These are phyloP conservation scores for Sebastes vulpes DNA, from an alignment of 2,797 vertebrate genomes.

Conservation along the genomic window DNA sequence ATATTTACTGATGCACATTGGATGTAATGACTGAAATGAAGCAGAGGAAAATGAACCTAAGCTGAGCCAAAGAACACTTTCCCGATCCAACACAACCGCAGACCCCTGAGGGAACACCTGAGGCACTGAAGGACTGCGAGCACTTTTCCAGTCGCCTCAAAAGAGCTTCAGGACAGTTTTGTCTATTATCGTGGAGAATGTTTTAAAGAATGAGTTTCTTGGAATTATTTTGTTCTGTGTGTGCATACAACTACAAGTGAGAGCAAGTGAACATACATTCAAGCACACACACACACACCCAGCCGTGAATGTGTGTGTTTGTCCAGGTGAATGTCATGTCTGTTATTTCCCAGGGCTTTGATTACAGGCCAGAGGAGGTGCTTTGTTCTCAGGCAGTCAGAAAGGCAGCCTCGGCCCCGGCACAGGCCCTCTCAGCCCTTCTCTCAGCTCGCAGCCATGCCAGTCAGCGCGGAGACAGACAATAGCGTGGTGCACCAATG, in stretches of 20 bases:
- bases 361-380: conserved; percentile 83
- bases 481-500: conserved; percentile 62
- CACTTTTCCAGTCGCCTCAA: conserved; percentile 37
- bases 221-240: background rate
- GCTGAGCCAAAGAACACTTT: conserved; percentile 60
- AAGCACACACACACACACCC: conserved; percentile 18
- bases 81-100: conserved; percentile 45
- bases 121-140: conserved; percentile 48
- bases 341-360: conserved; percentile 85
- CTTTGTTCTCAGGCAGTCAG: conserved; percentile 82
- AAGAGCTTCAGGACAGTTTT: conserved; percentile 20
- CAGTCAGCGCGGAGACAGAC: conserved; percentile 68
- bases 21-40: too few relatives aligned
- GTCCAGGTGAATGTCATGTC: conserved; percentile 77
- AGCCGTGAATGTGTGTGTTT: conserved; percentile 54
- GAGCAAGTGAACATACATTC: conserved; percentile 28
- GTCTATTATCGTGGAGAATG: conserved; percentile 7
- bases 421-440: conserved; percentile 57
- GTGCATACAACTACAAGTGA: conserved; percentile 29
- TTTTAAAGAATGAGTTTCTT: conserved; percentile 31
- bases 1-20: too few relatives aligned
- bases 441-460: conserved; percentile 74
- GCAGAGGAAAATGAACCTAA: background rate
- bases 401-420: conserved; percentile 56
- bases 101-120: conserved; percentile 63